These are phyloP conservation scores for Remorina albescens DNA, from an alignment of 2,797 vertebrate genomes.

Conservation along the genomic window DNA sequence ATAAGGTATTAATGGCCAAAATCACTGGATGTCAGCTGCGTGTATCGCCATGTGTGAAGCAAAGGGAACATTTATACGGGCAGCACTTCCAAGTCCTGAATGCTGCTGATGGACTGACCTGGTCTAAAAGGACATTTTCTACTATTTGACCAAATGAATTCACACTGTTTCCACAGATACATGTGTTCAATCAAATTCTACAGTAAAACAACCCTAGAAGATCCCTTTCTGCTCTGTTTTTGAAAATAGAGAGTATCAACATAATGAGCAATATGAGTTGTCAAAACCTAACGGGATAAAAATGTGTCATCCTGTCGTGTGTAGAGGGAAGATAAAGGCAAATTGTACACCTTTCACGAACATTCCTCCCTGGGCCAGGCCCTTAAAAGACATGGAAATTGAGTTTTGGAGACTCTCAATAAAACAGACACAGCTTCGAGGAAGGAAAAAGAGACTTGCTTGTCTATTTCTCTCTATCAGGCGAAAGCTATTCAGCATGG, in stretches of 20 bases:
- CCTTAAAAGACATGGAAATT: constrained; percentile 73
- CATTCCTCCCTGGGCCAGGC: constrained; percentile 33
- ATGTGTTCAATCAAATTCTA: background rate
- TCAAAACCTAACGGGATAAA: constrained; percentile 38
- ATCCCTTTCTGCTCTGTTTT: constrained; percentile 21
- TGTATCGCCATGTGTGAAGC: background rate
- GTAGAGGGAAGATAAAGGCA: constrained; percentile 55
- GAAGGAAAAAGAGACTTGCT: constrained; percentile 38
- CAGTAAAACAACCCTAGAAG: constrained; percentile 21
- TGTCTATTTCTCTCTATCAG: constrained; percentile 57
- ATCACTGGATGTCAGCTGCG: too few relatives aligned
- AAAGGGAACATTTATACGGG: background rate
- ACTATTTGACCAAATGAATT: background rate
- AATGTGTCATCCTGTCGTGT: constrained; percentile 18
- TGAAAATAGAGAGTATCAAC: constrained; percentile 41
- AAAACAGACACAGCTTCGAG: constrained; percentile 66
- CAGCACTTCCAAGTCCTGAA: background rate
- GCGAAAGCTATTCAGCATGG: constrained; percentile 45
- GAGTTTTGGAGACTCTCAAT: constrained; percentile 64
- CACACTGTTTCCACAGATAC: constrained; percentile 5
- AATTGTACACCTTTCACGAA: constrained; percentile 59
- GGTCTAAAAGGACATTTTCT: constrained; percentile 15
- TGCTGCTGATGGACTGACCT: constrained; percentile 9
- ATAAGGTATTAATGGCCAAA: too few relatives aligned
- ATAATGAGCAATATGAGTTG: constrained; percentile 38